phyloP scores from a whole-genome alignment of 2,113 vertebrate species.

The Machaerirhynchus nigripectus region DNA sequence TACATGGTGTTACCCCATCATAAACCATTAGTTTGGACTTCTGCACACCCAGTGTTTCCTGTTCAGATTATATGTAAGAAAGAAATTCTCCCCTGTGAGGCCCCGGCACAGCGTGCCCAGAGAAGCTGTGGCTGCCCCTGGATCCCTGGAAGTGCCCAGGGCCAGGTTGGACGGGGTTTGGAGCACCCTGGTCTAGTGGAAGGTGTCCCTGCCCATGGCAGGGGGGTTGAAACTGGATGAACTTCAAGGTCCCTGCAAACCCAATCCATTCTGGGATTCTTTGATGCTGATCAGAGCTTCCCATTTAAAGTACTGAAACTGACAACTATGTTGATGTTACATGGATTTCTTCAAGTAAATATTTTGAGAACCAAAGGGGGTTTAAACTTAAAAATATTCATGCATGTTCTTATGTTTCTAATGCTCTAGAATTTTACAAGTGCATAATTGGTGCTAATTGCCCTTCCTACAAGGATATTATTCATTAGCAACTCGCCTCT shows the following conservation, averaged over 20 bases:
- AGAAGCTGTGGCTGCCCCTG: not conserved
- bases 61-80: no score
- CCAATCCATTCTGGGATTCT: not conserved
- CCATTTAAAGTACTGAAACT: not conserved
- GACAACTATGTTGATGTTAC: not conserved
- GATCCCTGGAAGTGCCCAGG: not conserved
- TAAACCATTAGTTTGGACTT: not conserved
- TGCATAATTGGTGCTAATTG: not conserved
- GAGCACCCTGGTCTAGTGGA: rapidly evolving
- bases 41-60: not conserved
- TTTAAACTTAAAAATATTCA: not conserved
- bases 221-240: rapidly evolving
- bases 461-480: not conserved
- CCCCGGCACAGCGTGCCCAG: not conserved
- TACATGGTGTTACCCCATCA: rapidly evolving
- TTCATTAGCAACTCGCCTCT: rapidly evolving
- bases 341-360: not conserved
- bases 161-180: rapidly evolving
- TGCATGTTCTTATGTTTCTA: not conserved
- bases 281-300: not conserved
- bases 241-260: not conserved
- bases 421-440: not conserved
- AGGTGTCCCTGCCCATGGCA: not conserved
- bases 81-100: not conserved
- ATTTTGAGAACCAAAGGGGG: not conserved